Percentiles rank a stretch among this genome's conserved stretches.
Evolutionary conservation across 2,113 vertebrate species (phyloP).

Genomic region (Benitochromis conjunctus): DNA sequence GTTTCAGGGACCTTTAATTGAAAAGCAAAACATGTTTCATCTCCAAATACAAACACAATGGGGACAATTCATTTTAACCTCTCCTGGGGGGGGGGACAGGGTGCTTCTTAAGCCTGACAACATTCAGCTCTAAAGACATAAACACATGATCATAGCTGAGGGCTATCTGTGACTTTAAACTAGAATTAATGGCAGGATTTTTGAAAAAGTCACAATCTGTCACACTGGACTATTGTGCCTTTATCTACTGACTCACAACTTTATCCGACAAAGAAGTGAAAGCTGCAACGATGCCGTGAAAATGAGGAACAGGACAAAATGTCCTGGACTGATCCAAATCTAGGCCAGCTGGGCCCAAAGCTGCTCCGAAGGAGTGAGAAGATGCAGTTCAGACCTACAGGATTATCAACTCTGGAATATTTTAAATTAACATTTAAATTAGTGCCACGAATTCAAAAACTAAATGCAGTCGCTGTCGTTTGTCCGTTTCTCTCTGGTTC

Average conservation of each 20-base stretch:
- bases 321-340: constrained; percentile 12
- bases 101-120: neutral
- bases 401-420: neutral
- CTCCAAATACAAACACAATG: neutral
- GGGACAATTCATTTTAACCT: neutral
- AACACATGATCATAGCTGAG: neutral
- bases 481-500: neutral
- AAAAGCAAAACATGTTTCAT: neutral
- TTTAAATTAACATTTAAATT: neutral
- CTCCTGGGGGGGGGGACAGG: neutral
- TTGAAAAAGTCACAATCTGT: neutral
- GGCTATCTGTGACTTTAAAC: neutral
- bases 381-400: neutral
- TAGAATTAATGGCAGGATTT: neutral
- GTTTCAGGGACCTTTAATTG: neutral
- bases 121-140: neutral
- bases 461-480: neutral
- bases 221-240: neutral
- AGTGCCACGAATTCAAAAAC: neutral
- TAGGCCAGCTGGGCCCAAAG: neutral
- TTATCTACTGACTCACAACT: neutral
- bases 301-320: neutral
- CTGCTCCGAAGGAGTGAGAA: neutral
- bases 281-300: neutral
- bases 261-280: neutral